Evolutionary conservation across 2,797 vertebrate genomes (phyloP), one percentile per base, ranked within the genome.

Genomic region (Trematomus bernacchii): DNA sequence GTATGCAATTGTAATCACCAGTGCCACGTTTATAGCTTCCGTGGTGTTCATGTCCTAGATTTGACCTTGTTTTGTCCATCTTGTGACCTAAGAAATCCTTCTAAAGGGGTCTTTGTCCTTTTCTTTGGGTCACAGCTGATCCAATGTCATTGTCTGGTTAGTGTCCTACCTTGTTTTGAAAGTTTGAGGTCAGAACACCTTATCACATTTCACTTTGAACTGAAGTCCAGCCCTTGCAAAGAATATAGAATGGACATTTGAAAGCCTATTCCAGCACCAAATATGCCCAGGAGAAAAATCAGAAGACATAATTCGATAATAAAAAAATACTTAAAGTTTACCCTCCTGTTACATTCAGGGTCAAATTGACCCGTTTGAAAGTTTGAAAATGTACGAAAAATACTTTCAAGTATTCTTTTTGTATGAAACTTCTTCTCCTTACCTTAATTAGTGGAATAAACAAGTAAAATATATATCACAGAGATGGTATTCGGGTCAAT

Each of bases 91-190:
- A 62, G 52, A 58, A 16, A 57, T 52, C 70, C 47, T 60, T 76
- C 30, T 48, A 18, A 48, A 69, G 47, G 30, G 37, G 10, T 62
- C 73, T 71, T 77, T 71, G 65, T 72, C 23, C 48, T 76, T 47
- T 15, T 47, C 16, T 57, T 14, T 33, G 71, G 15, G 7, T 76
- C 58, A 27, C 76, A 66, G 51, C 54, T 73, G 83, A 75, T 83
- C 46, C 54, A 10, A 55, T 73, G 16, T 61, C 42, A 50, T 7
- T 18, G 33, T 48, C 53, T 59, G 54, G 23, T n/a, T 27, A 6
- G 18, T 66, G 30, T 40, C 10, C 30, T 37, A 0, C 53, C 30
- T 46, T 37, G 8, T 30, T n/a, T 69, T 33, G 21, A 72, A 58
- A n/a, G 46, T 52, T 63, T 55, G 9, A 51, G 44, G 71, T 63